Base-by-base conservation (phyloP, 2,797 vertebrate species). In the Lycodopsis pacificus region DNA sequence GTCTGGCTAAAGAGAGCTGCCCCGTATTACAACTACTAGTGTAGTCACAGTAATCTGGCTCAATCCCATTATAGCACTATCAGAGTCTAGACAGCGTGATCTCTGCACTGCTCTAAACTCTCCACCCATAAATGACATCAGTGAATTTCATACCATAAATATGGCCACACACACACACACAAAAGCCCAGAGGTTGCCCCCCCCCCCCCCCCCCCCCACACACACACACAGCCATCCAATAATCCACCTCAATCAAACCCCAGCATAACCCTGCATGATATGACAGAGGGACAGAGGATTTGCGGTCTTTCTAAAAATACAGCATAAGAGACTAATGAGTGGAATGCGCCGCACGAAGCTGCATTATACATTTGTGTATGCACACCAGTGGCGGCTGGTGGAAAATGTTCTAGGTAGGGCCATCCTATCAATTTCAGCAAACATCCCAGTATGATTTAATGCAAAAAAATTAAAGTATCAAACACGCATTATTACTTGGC, bases 31-130 rank as follows among this genome's bases (percentile, higher is more conserved):
- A 91, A 87, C 87, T 91, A 92, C 81, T 91, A 82, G 91, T 94
- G 94, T 95, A 96, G 93, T 93, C 92, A 86, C 87, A 85, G 82
- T 87, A 96, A 96, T 95, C 94, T 96, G 89, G 0, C 57, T 61
- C 91, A 96, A 96, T 96, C 95, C 94, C 95, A 96, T 97, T 97
- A 96, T 94, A 96, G 88, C 93, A 83, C 86, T 88, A 92, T 94
- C 67, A 8, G 90, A 92, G 94, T 96, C 95, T 95, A 95, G 94
- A 96, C 95, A 83, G 90, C 77, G 68, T 94, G 94, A 95, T 94
- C 93, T 95, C 90, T 91, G 81, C 87, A 72, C 42, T 68, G 66
- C 79, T 82, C 72, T 71, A 2, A 85, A 80, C 73, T 80, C 71
- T 71, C 53, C 5, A 22, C 73, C 71, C 80, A 77, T 73, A 82